phyloP scores from a whole-genome alignment of 2,797 vertebrate species.

The Pristis pectinata region DNA sequence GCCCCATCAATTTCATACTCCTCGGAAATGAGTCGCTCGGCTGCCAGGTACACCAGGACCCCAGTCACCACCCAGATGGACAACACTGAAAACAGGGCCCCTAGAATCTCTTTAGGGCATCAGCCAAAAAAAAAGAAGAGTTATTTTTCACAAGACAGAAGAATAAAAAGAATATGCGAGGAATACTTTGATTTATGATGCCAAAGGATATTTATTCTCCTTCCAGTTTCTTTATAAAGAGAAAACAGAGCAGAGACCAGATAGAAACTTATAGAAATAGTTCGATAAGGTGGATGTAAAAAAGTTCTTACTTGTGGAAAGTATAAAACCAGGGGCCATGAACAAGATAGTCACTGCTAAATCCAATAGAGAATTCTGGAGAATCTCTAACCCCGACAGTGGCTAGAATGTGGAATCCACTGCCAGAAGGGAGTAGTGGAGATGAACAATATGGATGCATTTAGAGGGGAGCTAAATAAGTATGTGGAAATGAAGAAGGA shows the following conservation, averaged over 20 bases:
- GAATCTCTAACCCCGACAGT: background rate
- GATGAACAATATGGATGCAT: background rate
- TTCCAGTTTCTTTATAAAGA: background rate
- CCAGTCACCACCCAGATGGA: constrained; percentile 82
- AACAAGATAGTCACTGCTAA: background rate
- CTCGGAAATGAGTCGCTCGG: constrained; percentile 63
- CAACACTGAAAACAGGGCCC: constrained; percentile 72
- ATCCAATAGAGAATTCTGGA: background rate
- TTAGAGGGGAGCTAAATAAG: background rate
- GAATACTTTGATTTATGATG: background rate
- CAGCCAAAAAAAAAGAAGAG: constrained; percentile 38
- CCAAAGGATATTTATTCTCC: background rate
- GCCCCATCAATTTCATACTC: constrained; percentile 70
- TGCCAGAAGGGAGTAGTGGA: background rate
- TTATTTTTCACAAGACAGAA: background rate
- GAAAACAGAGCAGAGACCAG: background rate
- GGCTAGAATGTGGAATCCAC: background rate
- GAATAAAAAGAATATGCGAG: background rate
- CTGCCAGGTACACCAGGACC: constrained; percentile 69
- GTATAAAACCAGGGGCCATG: background rate
- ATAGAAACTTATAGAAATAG: background rate
- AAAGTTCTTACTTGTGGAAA: background rate
- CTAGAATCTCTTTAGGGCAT: constrained; percentile 71
- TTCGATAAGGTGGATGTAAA: background rate
- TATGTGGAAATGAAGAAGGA: too few species aligned